Evolutionary conservation across 2,113 vertebrate species (phyloP).

Genomic region (Condylura cristata): DNA sequence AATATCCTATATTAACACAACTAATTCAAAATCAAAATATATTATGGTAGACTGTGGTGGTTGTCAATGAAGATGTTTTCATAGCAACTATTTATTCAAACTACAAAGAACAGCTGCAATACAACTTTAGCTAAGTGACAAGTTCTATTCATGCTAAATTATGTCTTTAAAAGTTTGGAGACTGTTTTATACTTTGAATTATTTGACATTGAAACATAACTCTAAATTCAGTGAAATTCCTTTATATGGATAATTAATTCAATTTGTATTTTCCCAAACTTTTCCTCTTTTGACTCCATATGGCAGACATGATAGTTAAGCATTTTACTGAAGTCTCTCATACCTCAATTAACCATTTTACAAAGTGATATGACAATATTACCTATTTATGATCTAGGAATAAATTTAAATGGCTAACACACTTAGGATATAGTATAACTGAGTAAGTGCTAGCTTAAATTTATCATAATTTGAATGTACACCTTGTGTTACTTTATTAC

Average conservation of each 20-base stretch:
- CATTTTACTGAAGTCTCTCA: not conserved
- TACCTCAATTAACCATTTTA: not conserved
- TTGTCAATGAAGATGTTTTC: conserved; percentile 46
- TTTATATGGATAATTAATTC: not conserved
- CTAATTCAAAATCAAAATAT: conserved; percentile 25
- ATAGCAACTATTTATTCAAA: not conserved
- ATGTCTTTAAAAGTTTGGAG: not conserved
- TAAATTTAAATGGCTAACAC: not conserved
- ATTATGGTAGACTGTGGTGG: not conserved
- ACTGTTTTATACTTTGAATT: not conserved
- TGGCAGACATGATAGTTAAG: not conserved
- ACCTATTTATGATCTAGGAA: not conserved
- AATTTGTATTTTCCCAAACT: not conserved
- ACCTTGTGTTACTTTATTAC: not conserved
- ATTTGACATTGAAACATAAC: not conserved
- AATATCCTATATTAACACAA: conserved; percentile 22
- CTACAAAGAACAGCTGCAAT: not conserved
- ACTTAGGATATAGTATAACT: not conserved
- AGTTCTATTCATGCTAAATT: not conserved
- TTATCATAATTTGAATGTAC: not conserved
- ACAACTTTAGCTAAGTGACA: not conserved
- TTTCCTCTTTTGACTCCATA: not conserved
- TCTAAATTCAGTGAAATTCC: not conserved
- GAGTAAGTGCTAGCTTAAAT: not conserved
- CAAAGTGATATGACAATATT: not conserved